Evolutionary conservation across 2,888 invertebrate genomes (phyloP), one percentile per base, ranked within the genome.

Genomic region (Cyrtodaria siliqua): DNA sequence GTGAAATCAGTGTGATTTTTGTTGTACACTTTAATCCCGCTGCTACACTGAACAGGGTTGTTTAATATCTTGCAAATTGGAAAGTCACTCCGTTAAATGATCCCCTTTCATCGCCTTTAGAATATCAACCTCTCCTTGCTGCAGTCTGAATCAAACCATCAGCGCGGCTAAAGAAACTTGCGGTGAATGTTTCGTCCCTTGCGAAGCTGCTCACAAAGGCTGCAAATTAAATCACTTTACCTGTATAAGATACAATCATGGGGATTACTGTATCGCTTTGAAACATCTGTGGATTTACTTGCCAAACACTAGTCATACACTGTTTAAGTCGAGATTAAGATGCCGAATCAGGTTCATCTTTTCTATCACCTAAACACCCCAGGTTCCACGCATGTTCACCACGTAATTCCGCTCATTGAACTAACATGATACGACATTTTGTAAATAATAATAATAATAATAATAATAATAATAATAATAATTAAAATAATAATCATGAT

Each of bases 151-250:
- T 67, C 50, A 47, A 42, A 50, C 29, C 38, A 49, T 49, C 50
- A 23, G 18, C 24, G 40, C 20, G 12, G 40, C 52, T 23, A 50
- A 55, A 50, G 27, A 33, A 47, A 62, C 38, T 38, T 33, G 44
- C 33, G 62, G 44, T 61, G 49, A 49, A 38, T 50, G 23, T 20
- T 61, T 14, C 47, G 20, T 53, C 62, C 42, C 49, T 44, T 29
- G 20, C 47, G 62, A 70, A 38, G 62, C 44, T 49, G 33, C 27
- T 29, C 24, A 76, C 76, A 80, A 80, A 67, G 49, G 62, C 40
- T 29, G 56, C 69, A 57, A 75, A 76, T 80, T 59, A 73, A 76
- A 72, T 67, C 52, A 67, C 62, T 73, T 80, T 76, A 73, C 68
- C 61, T 70, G 69, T 63, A 29, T 72, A 68, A 63, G 68, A 52